Conservation (phyloP, 2,797 vertebrate genomes). For the Darevskia nairensis region DNA sequence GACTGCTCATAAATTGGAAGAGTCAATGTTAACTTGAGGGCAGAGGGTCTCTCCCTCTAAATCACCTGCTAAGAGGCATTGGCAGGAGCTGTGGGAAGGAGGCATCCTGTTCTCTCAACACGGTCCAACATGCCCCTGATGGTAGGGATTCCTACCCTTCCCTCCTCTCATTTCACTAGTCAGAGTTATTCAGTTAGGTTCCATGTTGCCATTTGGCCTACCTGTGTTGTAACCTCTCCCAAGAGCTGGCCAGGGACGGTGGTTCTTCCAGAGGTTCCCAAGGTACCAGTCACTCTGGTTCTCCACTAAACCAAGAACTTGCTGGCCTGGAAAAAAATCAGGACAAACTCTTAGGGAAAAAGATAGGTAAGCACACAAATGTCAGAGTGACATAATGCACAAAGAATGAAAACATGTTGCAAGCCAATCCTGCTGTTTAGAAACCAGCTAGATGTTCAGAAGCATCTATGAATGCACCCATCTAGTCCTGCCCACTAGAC, state of each 20-base stretch:
- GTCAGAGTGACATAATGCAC: not conserved
- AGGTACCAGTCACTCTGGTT: slow-evolving; percentile 99
- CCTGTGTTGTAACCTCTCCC: slow-evolving; percentile 98
- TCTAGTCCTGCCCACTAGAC: not conserved
- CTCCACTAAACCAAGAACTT: slow-evolving; percentile 96
- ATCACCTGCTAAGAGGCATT: not conserved
- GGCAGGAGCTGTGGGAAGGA: not conserved
- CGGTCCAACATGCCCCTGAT: too few species aligned
- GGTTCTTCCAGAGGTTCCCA: slow-evolving; percentile 99
- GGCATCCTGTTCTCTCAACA: not conserved
- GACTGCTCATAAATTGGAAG: not conserved
- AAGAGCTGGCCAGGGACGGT: slow-evolving; percentile 95
- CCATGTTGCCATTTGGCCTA: slow-evolving; percentile 59
- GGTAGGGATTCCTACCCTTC: not conserved
- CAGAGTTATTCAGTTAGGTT: not conserved
- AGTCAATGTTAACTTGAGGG: not conserved
- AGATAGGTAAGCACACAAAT: not conserved
- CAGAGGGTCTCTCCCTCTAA: not conserved
- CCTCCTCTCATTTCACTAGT: not conserved
- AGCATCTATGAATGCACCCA: not conserved
- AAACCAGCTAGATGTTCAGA: not conserved
- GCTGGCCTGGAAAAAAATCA: slow-evolving; percentile 86
- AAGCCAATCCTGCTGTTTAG: not conserved
- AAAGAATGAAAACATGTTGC: not conserved
- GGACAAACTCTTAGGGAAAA: slow-evolving; percentile 28